These are phyloP conservation scores for Syngnathus acus DNA, from an alignment of 2,797 vertebrate species.

Conservation along the genomic window DNA sequence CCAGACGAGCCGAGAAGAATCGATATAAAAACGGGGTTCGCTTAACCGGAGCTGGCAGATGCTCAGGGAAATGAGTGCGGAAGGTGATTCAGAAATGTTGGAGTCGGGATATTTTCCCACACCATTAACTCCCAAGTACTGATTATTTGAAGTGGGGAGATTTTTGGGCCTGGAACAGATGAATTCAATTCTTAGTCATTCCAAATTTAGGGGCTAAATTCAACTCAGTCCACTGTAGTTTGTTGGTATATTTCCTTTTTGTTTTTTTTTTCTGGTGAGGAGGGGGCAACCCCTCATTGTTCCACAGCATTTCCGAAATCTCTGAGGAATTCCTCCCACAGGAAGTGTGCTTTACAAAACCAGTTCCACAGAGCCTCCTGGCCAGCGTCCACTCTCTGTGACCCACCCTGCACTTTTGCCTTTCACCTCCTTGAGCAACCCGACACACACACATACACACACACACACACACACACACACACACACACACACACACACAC, in stretches of 20 bases:
- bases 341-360: slow-evolving; percentile 39
- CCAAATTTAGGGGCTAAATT: neutral
- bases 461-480: no score
- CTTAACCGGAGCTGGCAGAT: no score
- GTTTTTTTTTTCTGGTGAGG: neutral
- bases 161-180: no score
- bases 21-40: neutral
- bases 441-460: no score
- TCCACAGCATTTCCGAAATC: slow-evolving; percentile 64
- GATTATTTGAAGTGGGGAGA: no score
- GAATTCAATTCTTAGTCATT: no score
- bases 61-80: no score
- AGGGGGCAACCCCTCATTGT: slow-evolving; percentile 5
- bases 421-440: slow-evolving; percentile 11
- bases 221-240: no score
- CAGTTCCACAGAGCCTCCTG: slow-evolving; percentile 11
- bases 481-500: no score
- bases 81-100: no score
- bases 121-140: no score
- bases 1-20: neutral
- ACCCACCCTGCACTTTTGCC: neutral
- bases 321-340: slow-evolving; percentile 65
- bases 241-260: neutral
- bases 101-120: no score
- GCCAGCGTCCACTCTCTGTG: neutral